Conservation (phyloP, 2,113 vertebrate species). For the Onychostoma macrolepis region DNA sequence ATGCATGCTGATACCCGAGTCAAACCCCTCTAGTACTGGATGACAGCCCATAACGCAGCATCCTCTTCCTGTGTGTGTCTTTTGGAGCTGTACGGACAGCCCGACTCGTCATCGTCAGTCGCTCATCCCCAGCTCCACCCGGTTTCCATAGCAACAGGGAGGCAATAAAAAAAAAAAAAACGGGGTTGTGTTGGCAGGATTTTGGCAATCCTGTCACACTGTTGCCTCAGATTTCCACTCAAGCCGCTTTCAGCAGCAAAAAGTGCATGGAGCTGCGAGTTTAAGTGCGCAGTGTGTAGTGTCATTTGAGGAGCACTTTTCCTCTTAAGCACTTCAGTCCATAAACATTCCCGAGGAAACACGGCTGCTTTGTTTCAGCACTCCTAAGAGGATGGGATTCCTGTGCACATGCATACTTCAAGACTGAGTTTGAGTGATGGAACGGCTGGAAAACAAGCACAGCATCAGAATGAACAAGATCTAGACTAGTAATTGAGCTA, state of each 20-base stretch:
- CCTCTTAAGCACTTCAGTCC: conserved; percentile 36
- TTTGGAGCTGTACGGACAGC: conserved; percentile 25
- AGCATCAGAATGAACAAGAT: background rate
- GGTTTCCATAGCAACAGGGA: conserved; percentile 48
- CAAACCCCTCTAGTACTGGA: conserved; percentile 11
- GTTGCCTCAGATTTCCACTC: conserved; percentile 38
- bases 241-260: conserved; percentile 23
- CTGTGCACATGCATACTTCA: background rate
- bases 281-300: background rate
- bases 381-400: conserved; percentile 5
- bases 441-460: background rate
- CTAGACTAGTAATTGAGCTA: background rate
- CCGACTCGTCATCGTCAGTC: background rate
- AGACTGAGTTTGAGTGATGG: background rate
- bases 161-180: conserved; percentile 5
- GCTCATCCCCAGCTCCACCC: conserved; percentile 17
- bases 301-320: conserved; percentile 19
- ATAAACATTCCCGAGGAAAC: conserved; percentile 25
- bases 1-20: conserved; percentile 9
- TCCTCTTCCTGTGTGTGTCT: background rate
- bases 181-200: conserved; percentile 61
- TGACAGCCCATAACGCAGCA: background rate
- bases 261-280: background rate
- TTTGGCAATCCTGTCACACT: conserved; percentile 64
- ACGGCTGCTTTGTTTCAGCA: conserved; percentile 28